Evolutionary conservation across 2,888 invertebrate genomes (phyloP), one percentile per base, ranked within the genome.

Genomic region (Alloplasta piceator): DNA sequence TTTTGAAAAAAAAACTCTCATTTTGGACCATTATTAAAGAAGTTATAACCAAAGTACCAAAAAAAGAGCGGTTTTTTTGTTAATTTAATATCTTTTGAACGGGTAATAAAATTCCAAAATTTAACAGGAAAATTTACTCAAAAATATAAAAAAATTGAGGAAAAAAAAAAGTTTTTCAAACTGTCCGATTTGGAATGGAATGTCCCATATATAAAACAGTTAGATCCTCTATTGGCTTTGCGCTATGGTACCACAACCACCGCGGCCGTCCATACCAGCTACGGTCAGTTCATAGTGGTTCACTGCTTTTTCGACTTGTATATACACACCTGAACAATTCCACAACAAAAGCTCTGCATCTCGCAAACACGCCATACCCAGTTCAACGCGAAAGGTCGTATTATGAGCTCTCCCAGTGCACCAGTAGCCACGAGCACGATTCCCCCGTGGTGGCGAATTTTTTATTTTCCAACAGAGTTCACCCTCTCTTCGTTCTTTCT

Each of bases 261-360:
- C n/a, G 56, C 56, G 46, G 39, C 7, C 12, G 39, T 9, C 14
- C 48, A 36, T 66, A 56, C 12, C 67, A 58, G 50, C 56, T 14
- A 5, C 14, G 41, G 58, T 64, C 14, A 50, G 58, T 64, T 71
- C 58, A 50, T 56, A 52, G 73, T 48, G 63, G 73, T 68, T 68
- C 41, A 73, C 61, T 63, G 55, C 61, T 73, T 78, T 26, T 68
- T 61, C 12, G 46, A 78, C 72, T 67, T 39, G 50, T 64, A 41
- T 55, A 50, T 14, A 48, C 46, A 46, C 36, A 38, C 7, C 64
- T 50, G 52, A 9, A 14, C 12, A 7, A 9, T 52, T n/a, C 4
- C 38, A 16, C 14, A 46, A 48, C 43, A 66, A 77, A 73, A 55
- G 68, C 63, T 16, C 14, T 9, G 26, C 56, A 38, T 38, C 10